Evolutionary conservation across 2,888 invertebrate genomes (phyloP).

Genomic region (Octonoba sinensis): DNA sequence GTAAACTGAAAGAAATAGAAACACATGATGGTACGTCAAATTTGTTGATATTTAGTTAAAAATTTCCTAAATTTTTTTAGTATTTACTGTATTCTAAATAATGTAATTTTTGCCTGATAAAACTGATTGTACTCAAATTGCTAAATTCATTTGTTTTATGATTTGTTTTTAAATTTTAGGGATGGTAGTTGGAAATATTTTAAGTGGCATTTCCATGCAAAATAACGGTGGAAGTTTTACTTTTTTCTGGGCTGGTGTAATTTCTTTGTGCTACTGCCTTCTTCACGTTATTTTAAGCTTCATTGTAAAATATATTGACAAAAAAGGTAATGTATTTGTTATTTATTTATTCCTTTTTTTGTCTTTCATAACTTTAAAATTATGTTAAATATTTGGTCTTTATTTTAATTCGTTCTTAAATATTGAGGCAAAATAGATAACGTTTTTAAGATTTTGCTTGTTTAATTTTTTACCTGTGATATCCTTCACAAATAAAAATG

Average conservation of each 20-base stretch:
- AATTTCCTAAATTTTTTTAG: constrained; percentile 1
- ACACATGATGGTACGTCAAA: too few species aligned
- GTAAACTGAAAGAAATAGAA: too few species aligned
- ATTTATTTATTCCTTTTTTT: too few species aligned
- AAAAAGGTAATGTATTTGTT: constrained; percentile 40
- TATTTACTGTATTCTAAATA: too few species aligned
- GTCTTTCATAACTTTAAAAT: background rate
- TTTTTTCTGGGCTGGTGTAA: constrained; percentile 46
- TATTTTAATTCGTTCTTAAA: too few species aligned
- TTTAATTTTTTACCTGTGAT: too few species aligned
- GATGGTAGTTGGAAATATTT: constrained; percentile 51
- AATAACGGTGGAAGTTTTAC: constrained; percentile 23
- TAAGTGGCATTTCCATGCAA: constrained; percentile 50
- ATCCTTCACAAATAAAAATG: too few species aligned
- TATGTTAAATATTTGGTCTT: too few species aligned
- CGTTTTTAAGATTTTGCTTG: too few species aligned
- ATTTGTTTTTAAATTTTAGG: constrained; percentile 27
- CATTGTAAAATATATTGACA: constrained; percentile 19
- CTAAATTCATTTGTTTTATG: background rate
- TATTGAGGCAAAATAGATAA: too few species aligned
- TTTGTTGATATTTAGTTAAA: too few species aligned
- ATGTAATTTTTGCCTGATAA: too few species aligned
- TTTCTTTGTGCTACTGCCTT: constrained; percentile 26
- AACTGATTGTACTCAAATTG: background rate
- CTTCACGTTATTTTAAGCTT: constrained; percentile 26